phyloP scores from a whole-genome alignment of 2,888 invertebrate genomes.

The Aspidiotus rigidus region DNA sequence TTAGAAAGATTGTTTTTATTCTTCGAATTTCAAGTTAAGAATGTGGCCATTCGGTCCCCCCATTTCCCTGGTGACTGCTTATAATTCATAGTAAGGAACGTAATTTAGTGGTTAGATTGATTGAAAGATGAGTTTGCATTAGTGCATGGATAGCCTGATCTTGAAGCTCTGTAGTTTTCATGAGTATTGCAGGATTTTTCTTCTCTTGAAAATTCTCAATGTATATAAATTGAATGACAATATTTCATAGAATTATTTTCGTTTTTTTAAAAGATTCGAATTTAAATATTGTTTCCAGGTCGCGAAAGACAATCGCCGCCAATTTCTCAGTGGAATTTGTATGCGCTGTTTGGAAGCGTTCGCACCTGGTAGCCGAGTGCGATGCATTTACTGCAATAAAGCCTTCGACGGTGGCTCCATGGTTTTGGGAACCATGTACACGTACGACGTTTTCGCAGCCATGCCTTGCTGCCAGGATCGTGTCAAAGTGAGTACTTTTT shows the following conservation, averaged over 20 bases:
- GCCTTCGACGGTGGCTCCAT: conserved; percentile 89
- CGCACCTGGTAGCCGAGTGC: conserved; percentile 62
- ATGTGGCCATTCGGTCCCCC: no score
- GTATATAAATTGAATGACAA: background rate
- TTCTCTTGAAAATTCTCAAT: no score
- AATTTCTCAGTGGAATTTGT: conserved; percentile 87
- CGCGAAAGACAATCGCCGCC: conserved; percentile 79
- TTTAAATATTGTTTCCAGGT: conserved; percentile 53
- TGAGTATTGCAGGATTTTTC: no score
- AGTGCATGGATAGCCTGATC: no score
- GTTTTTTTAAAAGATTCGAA: conserved; percentile 3
- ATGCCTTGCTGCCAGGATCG: conserved; percentile 91
- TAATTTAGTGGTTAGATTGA: no score
- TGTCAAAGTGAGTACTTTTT: conserved; percentile 59
- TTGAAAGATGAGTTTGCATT: no score
- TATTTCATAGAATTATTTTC: background rate
- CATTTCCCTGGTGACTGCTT: no score
- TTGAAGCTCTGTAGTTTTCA: no score
- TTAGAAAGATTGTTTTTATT: no score
- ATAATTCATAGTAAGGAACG: no score
- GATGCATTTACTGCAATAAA: conserved; percentile 74
- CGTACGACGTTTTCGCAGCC: conserved; percentile 95
- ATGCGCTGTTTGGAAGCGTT: conserved; percentile 86
- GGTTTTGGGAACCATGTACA: conserved; percentile 94
- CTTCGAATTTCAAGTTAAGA: no score